phyloP scores from a whole-genome alignment of 2,113 vertebrate species.

The Melanocharis versteri region DNA sequence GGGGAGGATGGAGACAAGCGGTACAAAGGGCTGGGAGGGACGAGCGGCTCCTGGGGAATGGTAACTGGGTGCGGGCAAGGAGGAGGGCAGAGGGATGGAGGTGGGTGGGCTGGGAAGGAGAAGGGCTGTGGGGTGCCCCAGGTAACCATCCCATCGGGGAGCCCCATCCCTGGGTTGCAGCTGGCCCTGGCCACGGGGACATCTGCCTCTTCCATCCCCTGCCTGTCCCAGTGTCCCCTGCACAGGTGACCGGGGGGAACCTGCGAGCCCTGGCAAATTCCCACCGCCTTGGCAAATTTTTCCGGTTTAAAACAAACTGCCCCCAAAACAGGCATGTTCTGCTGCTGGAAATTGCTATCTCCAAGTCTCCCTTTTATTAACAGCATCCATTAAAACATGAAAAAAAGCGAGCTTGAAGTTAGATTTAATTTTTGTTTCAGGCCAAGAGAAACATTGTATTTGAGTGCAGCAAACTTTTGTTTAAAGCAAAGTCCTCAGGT shows the following conservation, averaged over 20 bases:
- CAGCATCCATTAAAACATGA: neutral
- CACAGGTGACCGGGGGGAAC: neutral
- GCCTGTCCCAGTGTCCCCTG: neutral
- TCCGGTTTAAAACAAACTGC: neutral
- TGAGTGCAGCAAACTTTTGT: neutral
- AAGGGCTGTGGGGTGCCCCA: neutral
- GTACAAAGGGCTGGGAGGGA: slow-evolving; percentile 59
- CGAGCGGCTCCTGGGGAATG: neutral
- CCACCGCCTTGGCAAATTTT: neutral
- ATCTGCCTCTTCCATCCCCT: neutral
- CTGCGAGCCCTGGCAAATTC: neutral
- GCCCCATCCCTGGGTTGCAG: neutral
- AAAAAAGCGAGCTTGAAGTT: neutral
- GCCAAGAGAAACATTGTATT: neutral
- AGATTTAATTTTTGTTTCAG: neutral
- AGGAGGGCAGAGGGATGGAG: neutral
- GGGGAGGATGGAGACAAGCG: slow-evolving; percentile 56
- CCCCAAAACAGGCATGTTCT: slow-evolving; percentile 19
- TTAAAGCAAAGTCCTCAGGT: neutral
- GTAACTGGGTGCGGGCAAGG: neutral
- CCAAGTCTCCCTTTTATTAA: neutral
- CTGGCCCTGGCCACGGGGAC: accelerated
- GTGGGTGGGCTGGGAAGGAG: neutral
- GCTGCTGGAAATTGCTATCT: neutral
- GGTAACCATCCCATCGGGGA: accelerated